Evolutionary conservation across 2,888 invertebrate species (phyloP).

Genomic region (Drosophila greeni): DNA sequence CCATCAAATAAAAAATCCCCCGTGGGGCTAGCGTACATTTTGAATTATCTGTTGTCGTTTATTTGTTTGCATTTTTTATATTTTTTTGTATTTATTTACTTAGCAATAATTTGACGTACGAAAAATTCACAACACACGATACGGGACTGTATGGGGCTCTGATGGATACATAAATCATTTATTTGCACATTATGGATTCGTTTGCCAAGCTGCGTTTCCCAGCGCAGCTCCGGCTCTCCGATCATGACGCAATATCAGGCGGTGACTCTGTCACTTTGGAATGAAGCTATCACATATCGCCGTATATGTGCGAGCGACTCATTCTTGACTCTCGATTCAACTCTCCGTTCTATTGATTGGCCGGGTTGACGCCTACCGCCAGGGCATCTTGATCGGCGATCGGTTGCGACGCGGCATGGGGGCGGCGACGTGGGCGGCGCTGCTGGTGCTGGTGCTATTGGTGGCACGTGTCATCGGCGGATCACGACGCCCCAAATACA

Average conservation of each 20-base stretch:
- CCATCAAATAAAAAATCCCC: constrained; percentile 23
- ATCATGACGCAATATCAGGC: constrained; percentile 37
- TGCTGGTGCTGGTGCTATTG: constrained; percentile 11
- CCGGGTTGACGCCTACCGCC: constrained; percentile 70
- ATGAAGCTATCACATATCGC: constrained; percentile 17
- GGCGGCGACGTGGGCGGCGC: constrained; percentile 39
- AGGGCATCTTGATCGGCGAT: constrained; percentile 77
- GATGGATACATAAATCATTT: constrained; percentile 45
- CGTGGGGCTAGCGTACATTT: constrained; percentile 13
- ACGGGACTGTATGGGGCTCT: background rate
- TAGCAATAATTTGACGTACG: constrained; percentile 36
- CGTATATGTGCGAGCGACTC: constrained; percentile 17
- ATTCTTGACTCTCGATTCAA: constrained; percentile 18
- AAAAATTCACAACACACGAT: constrained; percentile 42
- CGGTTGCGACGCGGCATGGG: constrained; percentile 74
- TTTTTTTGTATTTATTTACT: constrained; percentile 34
- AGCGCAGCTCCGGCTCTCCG: constrained; percentile 16
- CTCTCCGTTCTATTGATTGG: constrained; percentile 3
- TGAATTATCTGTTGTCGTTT: constrained; percentile 36
- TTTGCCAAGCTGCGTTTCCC: constrained; percentile 13
- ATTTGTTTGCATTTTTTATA: constrained; percentile 10
- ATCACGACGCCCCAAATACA: constrained; percentile 69
- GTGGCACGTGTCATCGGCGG: constrained; percentile 46
- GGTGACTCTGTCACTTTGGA: constrained; percentile 21
- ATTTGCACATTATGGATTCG: constrained; percentile 42